These are phyloP conservation scores for Tympanuchus pallidicinctus DNA, from an alignment of 2,113 vertebrate species.

Conservation along the genomic window DNA sequence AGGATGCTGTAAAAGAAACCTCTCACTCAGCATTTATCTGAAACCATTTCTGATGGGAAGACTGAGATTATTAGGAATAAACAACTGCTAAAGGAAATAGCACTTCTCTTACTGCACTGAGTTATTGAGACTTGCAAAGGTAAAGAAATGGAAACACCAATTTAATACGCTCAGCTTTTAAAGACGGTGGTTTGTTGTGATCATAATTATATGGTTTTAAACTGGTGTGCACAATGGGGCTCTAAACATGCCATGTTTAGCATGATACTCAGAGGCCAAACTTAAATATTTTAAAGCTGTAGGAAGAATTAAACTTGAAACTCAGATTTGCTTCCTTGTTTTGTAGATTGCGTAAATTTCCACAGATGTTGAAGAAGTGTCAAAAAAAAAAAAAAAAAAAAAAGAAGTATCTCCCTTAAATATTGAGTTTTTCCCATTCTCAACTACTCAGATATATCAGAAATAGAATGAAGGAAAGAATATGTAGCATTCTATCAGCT, in stretches of 20 bases:
- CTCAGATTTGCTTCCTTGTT: background rate
- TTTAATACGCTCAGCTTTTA: background rate
- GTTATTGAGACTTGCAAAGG: background rate
- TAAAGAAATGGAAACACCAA: background rate
- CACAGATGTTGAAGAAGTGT: background rate
- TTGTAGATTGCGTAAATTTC: background rate
- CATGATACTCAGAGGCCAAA: rapidly evolving
- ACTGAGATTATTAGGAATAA: background rate
- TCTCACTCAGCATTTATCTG: background rate
- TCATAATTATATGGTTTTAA: background rate
- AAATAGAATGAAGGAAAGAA: background rate
- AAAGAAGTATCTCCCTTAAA: background rate
- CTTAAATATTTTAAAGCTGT: background rate
- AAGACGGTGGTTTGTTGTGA: background rate
- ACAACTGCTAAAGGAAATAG: background rate
- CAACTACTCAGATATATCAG: background rate
- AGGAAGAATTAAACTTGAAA: background rate
- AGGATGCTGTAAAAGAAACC: background rate
- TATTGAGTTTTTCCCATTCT: background rate
- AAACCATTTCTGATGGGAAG: background rate
- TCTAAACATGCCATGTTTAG: background rate
- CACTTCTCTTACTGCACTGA: background rate
- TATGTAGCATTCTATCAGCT: background rate
- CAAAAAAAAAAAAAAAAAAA: background rate
- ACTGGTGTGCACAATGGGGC: background rate